Evolutionary conservation across 2,888 invertebrate species (phyloP), one percentile per base, ranked within the genome.

Genomic region (Crioceris asparagi): DNA sequence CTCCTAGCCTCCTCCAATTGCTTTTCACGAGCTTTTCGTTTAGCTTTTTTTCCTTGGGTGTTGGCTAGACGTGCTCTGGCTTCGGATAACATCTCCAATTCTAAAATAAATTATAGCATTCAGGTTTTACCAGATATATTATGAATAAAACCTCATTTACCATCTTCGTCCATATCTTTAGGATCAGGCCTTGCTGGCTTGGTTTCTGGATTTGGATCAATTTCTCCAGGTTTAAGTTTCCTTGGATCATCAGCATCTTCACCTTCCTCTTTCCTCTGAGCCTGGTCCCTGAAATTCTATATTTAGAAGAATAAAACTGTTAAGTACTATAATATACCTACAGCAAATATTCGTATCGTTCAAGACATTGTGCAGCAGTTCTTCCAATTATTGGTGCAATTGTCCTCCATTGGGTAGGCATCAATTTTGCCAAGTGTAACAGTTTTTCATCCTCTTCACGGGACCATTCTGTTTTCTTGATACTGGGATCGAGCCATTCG

Each of bases 111-210:
- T n/a, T n/a, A n/a, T n/a, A n/a, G n/a, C n/a, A n/a, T n/a, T n/a
- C n/a, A n/a, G n/a, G n/a, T n/a, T n/a, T n/a, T n/a, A n/a, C n/a
- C n/a, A n/a, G n/a, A n/a, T n/a, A n/a, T n/a, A n/a, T n/a, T n/a
- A n/a, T n/a, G n/a, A n/a, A n/a, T n/a, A n/a, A n/a, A n/a, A n/a
- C n/a, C n/a, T n/a, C 16, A 17, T 25, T 23, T 12, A 87, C 88
- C 94, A 74, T 98, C 97, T 77, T 98, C 97, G 66, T 98, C 98
- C 98, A 98, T 98, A 60, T 98, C 98, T 55, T 97, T 92, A 2
- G 97, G 97, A 69, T 98, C 98, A 1, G 98, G 98, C 34, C 97
- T 73, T 0, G 98, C 98, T 3, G 98, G 98, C 65, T 98, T 99
- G 1, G 97, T 98, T 68, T 99, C 98, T 7, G 98, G 98, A 67